These are phyloP conservation scores for Catostomus latipinnis DNA, from an alignment of 2,797 vertebrate species.

Conservation along the genomic window DNA sequence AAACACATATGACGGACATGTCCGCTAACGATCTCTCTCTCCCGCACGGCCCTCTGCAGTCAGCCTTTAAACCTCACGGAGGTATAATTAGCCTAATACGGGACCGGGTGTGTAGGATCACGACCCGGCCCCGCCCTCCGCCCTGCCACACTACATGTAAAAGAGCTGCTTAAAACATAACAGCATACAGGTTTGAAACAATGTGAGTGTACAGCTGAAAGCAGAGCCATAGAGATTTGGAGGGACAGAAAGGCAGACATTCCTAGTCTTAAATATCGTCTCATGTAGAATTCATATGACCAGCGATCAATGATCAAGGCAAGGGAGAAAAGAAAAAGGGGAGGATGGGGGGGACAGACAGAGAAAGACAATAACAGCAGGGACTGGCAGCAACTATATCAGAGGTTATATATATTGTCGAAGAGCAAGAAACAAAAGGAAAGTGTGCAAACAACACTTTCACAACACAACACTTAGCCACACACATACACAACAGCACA, in stretches of 20 bases:
- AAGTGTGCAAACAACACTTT: constrained; percentile 22
- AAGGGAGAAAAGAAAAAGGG: constrained; percentile 11
- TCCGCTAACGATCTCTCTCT: no score
- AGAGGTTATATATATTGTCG: constrained; percentile 28
- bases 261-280: constrained; percentile 24
- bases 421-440: constrained; percentile 28
- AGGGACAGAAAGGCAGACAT: constrained; percentile 24
- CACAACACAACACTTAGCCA: no score
- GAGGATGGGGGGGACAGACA: constrained; percentile 1
- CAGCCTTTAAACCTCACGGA: no score
- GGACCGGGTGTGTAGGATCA: no score
- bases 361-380: constrained; percentile 6
- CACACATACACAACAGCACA: constrained; percentile 19
- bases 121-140: no score
- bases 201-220: not conserved
- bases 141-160: no score
- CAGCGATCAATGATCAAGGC: constrained; percentile 13
- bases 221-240: constrained; percentile 24
- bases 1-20: no score
- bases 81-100: no score
- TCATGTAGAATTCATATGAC: constrained; percentile 22
- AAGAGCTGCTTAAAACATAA: no score
- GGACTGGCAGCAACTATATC: constrained; percentile 12
- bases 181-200: no score
- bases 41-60: no score